Conservation (phyloP, 1,140 invertebrate species). For the Cotesia chilonis region DNA sequence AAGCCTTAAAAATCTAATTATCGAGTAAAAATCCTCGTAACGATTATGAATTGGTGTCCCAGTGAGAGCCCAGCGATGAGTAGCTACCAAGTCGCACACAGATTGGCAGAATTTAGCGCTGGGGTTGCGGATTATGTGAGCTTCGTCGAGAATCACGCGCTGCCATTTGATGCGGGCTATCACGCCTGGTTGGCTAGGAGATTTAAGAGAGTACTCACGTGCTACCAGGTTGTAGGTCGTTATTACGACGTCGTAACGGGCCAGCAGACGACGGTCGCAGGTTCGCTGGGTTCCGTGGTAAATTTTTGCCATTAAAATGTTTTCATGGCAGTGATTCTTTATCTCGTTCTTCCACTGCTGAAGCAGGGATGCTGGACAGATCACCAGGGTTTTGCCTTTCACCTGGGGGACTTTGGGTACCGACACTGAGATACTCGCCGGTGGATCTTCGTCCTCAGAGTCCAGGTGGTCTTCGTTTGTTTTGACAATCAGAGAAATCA, state of each 20-base stretch:
- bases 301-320: constrained; percentile 72
- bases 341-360: constrained; percentile 90
- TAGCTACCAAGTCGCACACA: constrained; percentile 71
- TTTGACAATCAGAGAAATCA: constrained; percentile 75
- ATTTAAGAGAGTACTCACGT: constrained; percentile 66
- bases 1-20: constrained; percentile 86
- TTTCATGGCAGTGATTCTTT: constrained; percentile 69
- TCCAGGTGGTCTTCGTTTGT: too few relatives aligned
- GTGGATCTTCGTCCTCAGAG: too few relatives aligned
- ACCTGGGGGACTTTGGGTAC: not conserved
- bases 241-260: constrained; percentile 74
- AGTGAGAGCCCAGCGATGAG: constrained; percentile 84
- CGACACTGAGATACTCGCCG: too few relatives aligned
- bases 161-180: constrained; percentile 84
- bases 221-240: constrained; percentile 79
- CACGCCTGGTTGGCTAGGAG: constrained; percentile 67
- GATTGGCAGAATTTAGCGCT: constrained; percentile 79
- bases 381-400: constrained; percentile 73
- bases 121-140: constrained; percentile 88
- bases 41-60: constrained; percentile 97
- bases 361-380: constrained; percentile 86
- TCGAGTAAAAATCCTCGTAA: constrained; percentile 85
- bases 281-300: constrained; percentile 83
- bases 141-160: constrained; percentile 91
- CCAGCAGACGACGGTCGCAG: constrained; percentile 66